Evolutionary conservation across 2,797 vertebrate genomes (phyloP), one percentile per base, ranked within the genome.

Genomic region (Micrastur ruficollis): DNA sequence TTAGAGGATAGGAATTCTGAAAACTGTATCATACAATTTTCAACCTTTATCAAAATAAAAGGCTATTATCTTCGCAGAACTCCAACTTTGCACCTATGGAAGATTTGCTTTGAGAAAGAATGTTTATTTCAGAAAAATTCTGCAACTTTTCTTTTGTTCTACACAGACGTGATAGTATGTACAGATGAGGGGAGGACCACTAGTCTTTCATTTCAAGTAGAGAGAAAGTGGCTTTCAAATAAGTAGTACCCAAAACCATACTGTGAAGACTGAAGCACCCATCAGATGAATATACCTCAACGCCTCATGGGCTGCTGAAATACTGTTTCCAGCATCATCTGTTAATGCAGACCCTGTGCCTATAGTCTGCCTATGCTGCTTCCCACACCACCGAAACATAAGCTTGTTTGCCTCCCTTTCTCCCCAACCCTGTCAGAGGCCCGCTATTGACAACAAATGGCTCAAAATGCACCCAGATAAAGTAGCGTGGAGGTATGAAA

Each of bases 91-190:
- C 21, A 86, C 5, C 65, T 49, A 8, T 11, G 13, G 22, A 86
- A 72, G 32, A 78, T 16, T 8, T 86, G 27, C 50, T 75, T 63
- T 72, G 32, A 38, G 8, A 89, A 3, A 70, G 3, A 75, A 82
- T 11, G 10, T 25, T 88, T 67, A 34, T 67, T 84, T 76, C 26
- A 46, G 34, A 61, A 91, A 63, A 72, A 44, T n/a, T 62, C 27
- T 59, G 32, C 34, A 44, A 49, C n/a, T 88, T 85, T 55, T 62
- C 20, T 74, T 86, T 71, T 49, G 22, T 29, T 89, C 70, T 58
- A 71, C 17, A 31, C 11, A 68, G 27, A 11, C 0, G 0, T 4
- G 5, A 13, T 5, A 58, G 8, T 20, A 63, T 44, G 19, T 4
- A 56, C 20, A 72, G 31, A 17, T 17, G 2, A 58, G 6, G 38